These are phyloP conservation scores for Rhinolophus sinicus DNA, from an alignment of 2,113 vertebrate species.

Conservation along the genomic window DNA sequence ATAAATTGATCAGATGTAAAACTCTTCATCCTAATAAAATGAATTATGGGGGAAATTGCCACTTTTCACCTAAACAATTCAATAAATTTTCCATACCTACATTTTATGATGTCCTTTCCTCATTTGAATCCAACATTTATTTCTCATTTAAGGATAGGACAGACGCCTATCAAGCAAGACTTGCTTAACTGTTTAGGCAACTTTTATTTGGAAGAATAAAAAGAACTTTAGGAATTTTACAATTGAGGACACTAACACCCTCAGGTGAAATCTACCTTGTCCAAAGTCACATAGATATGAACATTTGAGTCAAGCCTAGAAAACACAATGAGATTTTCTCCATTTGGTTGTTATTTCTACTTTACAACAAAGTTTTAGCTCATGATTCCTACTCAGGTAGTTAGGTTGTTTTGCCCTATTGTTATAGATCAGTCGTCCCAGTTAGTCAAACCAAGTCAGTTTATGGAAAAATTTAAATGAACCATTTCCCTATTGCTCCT, in stretches of 20 bases:
- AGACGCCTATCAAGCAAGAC: neutral
- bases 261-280: neutral
- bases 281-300: neutral
- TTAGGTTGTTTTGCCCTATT: neutral
- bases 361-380: neutral
- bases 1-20: neutral
- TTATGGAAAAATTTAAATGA: neutral
- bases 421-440: neutral
- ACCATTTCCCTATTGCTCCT: neutral
- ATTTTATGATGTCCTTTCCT: neutral
- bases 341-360: neutral
- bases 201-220: neutral
- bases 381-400: neutral
- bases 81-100: neutral
- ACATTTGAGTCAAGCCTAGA: neutral
- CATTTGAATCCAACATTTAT: neutral
- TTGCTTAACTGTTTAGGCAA: neutral
- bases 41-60: neutral
- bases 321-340: neutral
- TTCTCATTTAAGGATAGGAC: neutral
- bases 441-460: neutral
- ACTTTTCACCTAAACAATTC: neutral
- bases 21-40: conserved; percentile 9
- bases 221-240: neutral
- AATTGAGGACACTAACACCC: neutral